Conservation (phyloP, 1,140 invertebrate genomes). For the Cyclina sinensis region DNA sequence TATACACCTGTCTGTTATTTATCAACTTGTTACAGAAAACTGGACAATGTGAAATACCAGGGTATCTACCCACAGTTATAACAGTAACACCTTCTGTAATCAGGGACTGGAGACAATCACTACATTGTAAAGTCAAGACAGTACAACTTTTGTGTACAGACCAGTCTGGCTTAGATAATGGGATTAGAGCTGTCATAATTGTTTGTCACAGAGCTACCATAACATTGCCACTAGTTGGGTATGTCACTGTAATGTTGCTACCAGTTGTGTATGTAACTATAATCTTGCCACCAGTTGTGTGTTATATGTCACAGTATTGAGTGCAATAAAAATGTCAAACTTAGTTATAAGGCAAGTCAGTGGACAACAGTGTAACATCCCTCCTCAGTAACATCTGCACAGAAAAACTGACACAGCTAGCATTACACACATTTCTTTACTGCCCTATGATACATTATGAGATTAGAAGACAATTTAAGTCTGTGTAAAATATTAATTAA, state of each 20-base stretch:
- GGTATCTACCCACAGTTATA: too few relatives aligned
- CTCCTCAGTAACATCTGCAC: too few relatives aligned
- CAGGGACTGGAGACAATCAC: not conserved
- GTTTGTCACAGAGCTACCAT: not conserved
- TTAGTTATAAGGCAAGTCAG: not conserved
- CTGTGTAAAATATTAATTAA: too few relatives aligned
- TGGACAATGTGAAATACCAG: too few relatives aligned
- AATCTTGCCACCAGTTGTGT: not conserved
- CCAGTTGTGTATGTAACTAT: not conserved
- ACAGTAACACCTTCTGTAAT: too few relatives aligned
- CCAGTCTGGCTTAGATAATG: conserved; percentile 3
- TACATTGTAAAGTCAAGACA: not conserved
- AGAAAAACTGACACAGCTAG: too few relatives aligned
- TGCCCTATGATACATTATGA: too few relatives aligned
- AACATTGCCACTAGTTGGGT: not conserved
- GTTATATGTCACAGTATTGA: not conserved
- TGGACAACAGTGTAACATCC: too few relatives aligned
- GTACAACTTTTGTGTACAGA: not conserved
- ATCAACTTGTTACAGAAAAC: too few relatives aligned
- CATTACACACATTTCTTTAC: too few relatives aligned
- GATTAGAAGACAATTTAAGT: too few relatives aligned
- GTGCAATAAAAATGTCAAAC: conserved; percentile 24
- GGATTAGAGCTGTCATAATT: conserved; percentile 23
- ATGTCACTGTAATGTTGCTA: conserved; percentile 24
- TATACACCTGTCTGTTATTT: too few relatives aligned